phyloP scores from a whole-genome alignment of 2,113 vertebrate species.

The Willisornis vidua region DNA sequence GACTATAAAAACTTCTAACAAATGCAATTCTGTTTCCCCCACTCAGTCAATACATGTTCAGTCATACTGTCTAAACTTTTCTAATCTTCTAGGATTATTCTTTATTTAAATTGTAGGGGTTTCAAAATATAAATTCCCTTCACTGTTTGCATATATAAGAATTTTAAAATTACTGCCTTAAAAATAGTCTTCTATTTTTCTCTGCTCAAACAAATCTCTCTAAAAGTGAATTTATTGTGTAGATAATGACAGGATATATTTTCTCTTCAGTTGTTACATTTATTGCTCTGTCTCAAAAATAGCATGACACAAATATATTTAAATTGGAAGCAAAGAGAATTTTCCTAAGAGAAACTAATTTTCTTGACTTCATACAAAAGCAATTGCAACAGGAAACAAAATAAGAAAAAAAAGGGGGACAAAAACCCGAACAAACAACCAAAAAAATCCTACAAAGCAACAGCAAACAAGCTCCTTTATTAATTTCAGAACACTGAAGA shows the following conservation, averaged over 20 bases:
- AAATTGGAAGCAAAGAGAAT: neutral
- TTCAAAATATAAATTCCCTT: neutral
- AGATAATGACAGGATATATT: neutral
- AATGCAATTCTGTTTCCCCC: neutral
- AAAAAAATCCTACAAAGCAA: neutral
- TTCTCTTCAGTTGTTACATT: neutral
- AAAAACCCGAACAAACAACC: neutral
- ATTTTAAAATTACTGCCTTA: neutral
- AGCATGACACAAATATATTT: neutral
- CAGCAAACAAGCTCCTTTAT: neutral
- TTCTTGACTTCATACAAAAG: neutral
- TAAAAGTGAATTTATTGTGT: neutral
- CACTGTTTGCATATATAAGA: neutral
- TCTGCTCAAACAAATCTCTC: neutral
- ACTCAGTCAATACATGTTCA: neutral
- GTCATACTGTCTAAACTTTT: neutral
- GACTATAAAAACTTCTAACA: neutral
- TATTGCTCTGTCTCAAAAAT: neutral
- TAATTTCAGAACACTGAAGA: neutral
- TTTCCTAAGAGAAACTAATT: neutral
- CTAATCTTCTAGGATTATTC: neutral
- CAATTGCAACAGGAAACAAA: neutral
- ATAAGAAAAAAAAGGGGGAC: neutral
- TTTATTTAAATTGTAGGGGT: neutral
- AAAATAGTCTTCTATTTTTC: neutral